phyloP scores from a whole-genome alignment of 1,140 invertebrate genomes.

The Ceratosolen fusciceps region DNA sequence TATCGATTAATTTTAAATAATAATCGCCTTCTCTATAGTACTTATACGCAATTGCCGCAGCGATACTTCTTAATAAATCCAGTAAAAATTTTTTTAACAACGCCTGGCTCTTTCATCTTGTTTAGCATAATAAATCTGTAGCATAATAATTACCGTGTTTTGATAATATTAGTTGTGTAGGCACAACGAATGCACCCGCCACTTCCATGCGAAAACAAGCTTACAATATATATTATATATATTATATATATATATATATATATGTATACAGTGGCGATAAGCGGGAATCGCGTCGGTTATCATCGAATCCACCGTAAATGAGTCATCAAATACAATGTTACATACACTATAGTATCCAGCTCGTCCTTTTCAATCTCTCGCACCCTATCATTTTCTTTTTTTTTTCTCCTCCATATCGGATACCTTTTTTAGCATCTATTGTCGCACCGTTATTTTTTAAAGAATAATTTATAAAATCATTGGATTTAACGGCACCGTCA shows the following conservation, averaged over 20 bases:
- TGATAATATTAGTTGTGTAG: conserved; percentile 31
- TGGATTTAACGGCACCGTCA: no score
- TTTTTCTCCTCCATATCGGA: background rate
- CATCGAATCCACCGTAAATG: background rate
- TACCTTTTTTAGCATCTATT: background rate
- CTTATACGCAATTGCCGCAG: no score
- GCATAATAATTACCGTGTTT: conserved; percentile 25
- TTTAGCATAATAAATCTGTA: no score
- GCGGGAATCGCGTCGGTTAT: background rate
- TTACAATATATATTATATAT: conserved; percentile 5
- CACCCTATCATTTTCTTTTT: background rate
- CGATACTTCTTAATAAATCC: background rate
- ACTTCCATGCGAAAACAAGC: background rate
- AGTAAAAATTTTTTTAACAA: background rate
- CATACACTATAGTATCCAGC: background rate
- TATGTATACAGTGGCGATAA: conserved; percentile 4
- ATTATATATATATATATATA: no score
- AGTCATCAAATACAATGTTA: background rate
- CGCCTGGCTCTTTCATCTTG: background rate
- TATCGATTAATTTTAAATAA: no score
- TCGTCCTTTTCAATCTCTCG: background rate
- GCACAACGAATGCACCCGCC: background rate
- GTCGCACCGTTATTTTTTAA: background rate
- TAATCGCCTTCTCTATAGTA: no score
- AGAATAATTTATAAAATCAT: background rate